Evolutionary conservation across 2,797 vertebrate genomes (phyloP).

Genomic region (Acipenser transmontanus): DNA sequence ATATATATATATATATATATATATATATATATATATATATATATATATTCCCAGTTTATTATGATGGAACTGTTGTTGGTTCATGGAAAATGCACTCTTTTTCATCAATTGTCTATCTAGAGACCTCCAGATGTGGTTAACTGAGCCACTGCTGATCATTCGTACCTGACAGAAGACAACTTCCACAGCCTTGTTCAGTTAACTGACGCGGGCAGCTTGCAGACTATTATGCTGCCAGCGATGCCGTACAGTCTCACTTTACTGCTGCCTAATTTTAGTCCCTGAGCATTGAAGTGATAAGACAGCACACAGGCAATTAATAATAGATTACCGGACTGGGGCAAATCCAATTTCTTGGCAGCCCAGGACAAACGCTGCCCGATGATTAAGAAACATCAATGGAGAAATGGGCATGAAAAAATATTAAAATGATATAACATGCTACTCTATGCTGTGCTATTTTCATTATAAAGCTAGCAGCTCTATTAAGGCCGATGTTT

Average conservation of each 20-base stretch:
- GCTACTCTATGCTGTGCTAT: no score
- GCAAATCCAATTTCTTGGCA: conserved; percentile 29
- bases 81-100: conserved; percentile 15
- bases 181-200: background rate
- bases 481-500: no score
- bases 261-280: conserved; percentile 12
- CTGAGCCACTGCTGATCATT: background rate
- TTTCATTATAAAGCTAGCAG: no score
- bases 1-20: no score
- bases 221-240: conserved; percentile 25
- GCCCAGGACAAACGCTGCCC: conserved; percentile 19
- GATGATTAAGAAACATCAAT: conserved; percentile 10
- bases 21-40: no score
- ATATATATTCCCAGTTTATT: conserved; percentile 17
- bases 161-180: conserved; percentile 26
- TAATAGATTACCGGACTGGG: conserved; percentile 34
- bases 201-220: conserved; percentile 6
- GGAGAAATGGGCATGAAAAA: no score
- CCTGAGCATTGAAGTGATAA: conserved; percentile 9
- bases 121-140: background rate
- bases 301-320: conserved; percentile 29
- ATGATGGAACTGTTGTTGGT: conserved; percentile 31
- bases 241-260: conserved; percentile 24
- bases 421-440: no score
- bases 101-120: background rate